Evolutionary conservation across 2,113 vertebrate species (phyloP).

Genomic region (Lophura nycthemera): DNA sequence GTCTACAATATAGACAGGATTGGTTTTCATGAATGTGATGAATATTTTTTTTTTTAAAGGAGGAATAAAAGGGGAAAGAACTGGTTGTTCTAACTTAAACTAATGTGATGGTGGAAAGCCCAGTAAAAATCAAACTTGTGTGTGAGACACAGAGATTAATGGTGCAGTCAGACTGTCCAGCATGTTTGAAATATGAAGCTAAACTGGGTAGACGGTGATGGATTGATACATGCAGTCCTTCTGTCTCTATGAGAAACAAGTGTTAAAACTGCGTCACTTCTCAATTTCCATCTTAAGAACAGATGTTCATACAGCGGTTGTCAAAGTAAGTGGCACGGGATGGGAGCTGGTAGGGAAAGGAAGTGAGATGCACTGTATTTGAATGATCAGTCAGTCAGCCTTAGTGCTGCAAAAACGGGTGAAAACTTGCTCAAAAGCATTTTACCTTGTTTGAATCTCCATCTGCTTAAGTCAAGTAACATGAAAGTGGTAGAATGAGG

Average conservation of each 20-base stretch:
- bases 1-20: neutral
- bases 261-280: neutral
- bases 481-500: neutral
- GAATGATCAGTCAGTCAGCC: neutral
- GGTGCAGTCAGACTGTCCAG: neutral
- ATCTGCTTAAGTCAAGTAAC: neutral
- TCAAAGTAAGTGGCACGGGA: neutral
- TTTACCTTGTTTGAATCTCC: neutral
- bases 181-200: neutral
- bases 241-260: neutral
- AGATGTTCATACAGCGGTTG: accelerated
- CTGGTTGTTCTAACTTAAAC: neutral
- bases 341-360: neutral
- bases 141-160: neutral
- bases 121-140: neutral
- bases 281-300: neutral
- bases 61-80: neutral
- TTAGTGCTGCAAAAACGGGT: neutral
- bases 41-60: neutral
- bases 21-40: neutral
- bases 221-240: neutral
- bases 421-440: neutral
- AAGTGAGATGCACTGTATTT: neutral
- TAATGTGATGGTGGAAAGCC: neutral
- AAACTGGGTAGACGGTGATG: neutral